Evolutionary conservation across 2,113 vertebrate genomes (phyloP), one percentile per base, ranked within the genome.

Genomic region (Athene noctua): DNA sequence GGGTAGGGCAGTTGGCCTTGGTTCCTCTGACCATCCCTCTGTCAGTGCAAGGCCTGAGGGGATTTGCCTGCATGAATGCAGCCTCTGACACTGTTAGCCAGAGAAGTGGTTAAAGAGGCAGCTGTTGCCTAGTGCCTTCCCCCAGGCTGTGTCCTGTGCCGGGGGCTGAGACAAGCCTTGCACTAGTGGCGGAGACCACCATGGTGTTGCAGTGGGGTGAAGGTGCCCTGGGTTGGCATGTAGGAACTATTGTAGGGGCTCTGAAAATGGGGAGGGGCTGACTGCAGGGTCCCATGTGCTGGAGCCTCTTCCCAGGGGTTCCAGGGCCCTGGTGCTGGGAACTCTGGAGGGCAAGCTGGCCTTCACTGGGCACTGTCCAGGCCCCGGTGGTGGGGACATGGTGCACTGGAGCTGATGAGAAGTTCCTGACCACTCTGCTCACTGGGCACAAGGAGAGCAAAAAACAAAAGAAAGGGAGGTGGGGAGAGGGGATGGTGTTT

Each of bases 231-330:
- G 8, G 5, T 8, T 72, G 21, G 21, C 38, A 26, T 62, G 9
- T 3, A 68, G 71, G 16, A 77, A 30, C 66, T 65, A 40, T 34
- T 0, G 0, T 10, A 22, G 13, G 36, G 63, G 44, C 38, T 79
- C 34, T 66, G 54, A 36, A 40, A 11, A 42, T 12, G n/a, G 21
- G 22, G 15, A 72, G 46, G 29, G 19, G 11, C 40, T 78, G 55
- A 5, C 22, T 80, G 54, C 6, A 36, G 57, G 59, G 23, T 74
- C 6, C 63, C 59, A 61, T 0, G 0, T 2, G 4, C 51, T 36
- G 40, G 22, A 86, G 21, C 66, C 51, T 62, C 34, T 54, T 62
- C 34, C 34, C 23, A 42, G 55, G 32, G 58, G 1, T 78, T 4
- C 11, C 36, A 51, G 40, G 47, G 42, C n/a, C 15, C n/a, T 40